These are phyloP conservation scores for Coreoperca whiteheadi DNA, from an alignment of 2,113 vertebrate species.

Conservation along the genomic window DNA sequence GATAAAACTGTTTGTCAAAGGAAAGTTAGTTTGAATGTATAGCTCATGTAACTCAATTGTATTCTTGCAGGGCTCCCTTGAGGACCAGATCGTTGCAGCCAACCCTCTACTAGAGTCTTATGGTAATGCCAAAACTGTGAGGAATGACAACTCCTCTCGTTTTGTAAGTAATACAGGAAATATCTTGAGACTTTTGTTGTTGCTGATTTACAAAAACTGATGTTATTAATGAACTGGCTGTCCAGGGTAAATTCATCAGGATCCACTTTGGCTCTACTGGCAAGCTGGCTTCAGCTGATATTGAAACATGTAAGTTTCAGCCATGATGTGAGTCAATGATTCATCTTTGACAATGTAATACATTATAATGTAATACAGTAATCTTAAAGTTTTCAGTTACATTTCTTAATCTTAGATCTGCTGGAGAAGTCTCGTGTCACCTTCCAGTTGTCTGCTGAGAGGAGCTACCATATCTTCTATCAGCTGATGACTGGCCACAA, in stretches of 20 bases:
- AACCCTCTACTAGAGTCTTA: conserved; percentile 86
- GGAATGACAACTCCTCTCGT: conserved; percentile 90
- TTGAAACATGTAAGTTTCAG: conserved; percentile 13
- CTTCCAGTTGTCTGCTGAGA: too few relatives aligned
- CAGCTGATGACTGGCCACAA: too few relatives aligned
- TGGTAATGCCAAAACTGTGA: conserved; percentile 90
- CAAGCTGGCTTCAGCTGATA: conserved; percentile 10
- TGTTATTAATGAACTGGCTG: not conserved
- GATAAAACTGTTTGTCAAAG: not conserved
- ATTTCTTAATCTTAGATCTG: not conserved
- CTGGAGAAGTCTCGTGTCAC: too few relatives aligned
- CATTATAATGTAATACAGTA: not conserved
- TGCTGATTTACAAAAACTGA: not conserved
- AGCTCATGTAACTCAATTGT: not conserved
- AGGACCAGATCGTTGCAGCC: conserved; percentile 85
- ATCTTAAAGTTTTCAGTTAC: not conserved
- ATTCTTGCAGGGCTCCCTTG: conserved; percentile 84
- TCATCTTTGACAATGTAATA: not conserved
- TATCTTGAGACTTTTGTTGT: too few relatives aligned
- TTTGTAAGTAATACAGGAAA: conserved; percentile 84
- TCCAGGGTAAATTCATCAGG: conserved; percentile 15
- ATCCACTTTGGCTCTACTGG: not conserved
- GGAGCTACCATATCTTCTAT: too few relatives aligned
- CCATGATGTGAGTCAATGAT: too few relatives aligned
- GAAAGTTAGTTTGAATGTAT: not conserved